Base-by-base conservation (phyloP, 2,888 invertebrate species). In the Clivina fossor region DNA sequence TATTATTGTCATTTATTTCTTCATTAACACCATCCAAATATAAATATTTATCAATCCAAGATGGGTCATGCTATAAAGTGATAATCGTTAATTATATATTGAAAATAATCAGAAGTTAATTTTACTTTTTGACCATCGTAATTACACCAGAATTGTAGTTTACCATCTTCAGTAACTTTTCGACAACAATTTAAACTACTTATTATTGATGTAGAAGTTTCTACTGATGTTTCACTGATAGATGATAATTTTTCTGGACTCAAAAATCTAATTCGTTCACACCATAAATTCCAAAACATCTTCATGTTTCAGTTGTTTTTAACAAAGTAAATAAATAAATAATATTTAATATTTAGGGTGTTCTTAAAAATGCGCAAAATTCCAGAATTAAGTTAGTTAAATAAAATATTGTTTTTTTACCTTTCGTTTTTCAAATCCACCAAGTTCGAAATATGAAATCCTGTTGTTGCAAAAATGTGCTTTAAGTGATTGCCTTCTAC, bases 381-480 rank as follows among this genome's bases (percentile, higher is more conserved):
- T 26, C 8, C 26, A 26, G 26, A 7, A 7, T 26, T 33, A 33
- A 33, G 11, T 4, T n/a, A 4, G 4, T 33, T n/a, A 33, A 33
- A n/a, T n/a, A 11, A 33, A 33, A 33, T 33, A 33, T n/a, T 13
- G 4, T 38, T 9, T 18, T 58, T 68, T 65, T 72, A 82, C 83
- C 66, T 77, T 76, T 63, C 77, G 77, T 57, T 80, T 79, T 4
- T 78, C 71, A 61, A 79, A 77, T 1, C 81, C 82, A 1, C 82
- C 83, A 57, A 88, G 74, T 70, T 88, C 87, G 69, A 84, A 88
- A 71, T 84, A 85, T 63, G 78, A 74, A 0, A 77, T 73, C 57
- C 73, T 68, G 24, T 74, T 74, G 38, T 77, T 74, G 58, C 74
- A 74, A 55, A 80, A 75, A 26, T 69, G 71, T 1, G 84, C 78